Evolutionary conservation across 2,113 vertebrate genomes (phyloP), one percentile per base, ranked within the genome.

Genomic region (Tychaedon coryphoeus): DNA sequence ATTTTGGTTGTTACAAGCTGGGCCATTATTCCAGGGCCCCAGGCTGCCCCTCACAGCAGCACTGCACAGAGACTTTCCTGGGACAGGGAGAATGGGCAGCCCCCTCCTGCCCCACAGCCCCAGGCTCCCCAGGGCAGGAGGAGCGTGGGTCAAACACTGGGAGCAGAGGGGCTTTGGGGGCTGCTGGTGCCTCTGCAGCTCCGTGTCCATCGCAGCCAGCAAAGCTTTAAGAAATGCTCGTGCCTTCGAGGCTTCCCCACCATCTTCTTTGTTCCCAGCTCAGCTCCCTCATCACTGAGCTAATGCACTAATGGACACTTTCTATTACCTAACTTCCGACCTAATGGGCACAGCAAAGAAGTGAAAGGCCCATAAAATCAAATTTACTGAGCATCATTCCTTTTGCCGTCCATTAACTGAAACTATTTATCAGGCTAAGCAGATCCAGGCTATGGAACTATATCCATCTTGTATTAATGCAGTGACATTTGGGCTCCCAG

Each of bases 221-320:
- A 36, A 31, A 53, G 42, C 23, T 9, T 79, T 56, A 62, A 70
- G 17, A 42, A 48, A 58, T 19, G 38, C 70, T 36, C 1, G 3
- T 11, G 16, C 54, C 90, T 29, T 4, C 3, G 86, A 53, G 12
- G 2, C 3, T 70, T 72, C 79, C 38, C 74, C 77, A 66, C 58
- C 62, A 34, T 51, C 79, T 53, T 64, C 47, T 45, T 48, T 70
- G 36, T 51, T 66, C 29, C 36, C 47, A 76, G 61, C 77, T 83
- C 82, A 69, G 40, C 71, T 95, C 56, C 77, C 79, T 94, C 84
- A 70, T 34, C 79, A 33, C 79, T 58, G 95, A 93, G 93, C 86
- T 96, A 95, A 97, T 97, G 94, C 94, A 92, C 93, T 97, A 95
- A 97, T 87, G 93, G 92, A 92, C 83, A 85, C 77, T 94, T 78